Evolutionary conservation across 2,113 vertebrate genomes (phyloP).

Genomic region (Nibea albiflora): DNA sequence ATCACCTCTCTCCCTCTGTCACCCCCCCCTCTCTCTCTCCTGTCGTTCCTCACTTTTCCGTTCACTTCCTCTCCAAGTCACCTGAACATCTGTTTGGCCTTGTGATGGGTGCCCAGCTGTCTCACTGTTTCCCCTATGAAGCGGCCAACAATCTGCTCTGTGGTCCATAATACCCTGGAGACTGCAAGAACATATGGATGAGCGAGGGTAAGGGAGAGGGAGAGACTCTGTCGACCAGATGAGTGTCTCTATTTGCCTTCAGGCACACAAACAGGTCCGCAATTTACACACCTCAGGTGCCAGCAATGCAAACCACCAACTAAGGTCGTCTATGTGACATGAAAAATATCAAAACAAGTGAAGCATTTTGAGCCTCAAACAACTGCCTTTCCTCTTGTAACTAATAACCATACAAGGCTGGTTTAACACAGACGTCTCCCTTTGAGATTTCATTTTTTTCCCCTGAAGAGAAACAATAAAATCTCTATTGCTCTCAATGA

Average conservation of each 20-base stretch:
- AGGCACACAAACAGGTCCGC: conserved; percentile 58
- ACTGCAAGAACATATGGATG: conserved; percentile 69
- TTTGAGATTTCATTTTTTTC: not conserved
- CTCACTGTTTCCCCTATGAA: conserved; percentile 69
- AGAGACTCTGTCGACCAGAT: conserved; percentile 56
- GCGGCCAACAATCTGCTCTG: conserved; percentile 77
- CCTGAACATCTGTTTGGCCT: conserved; percentile 79
- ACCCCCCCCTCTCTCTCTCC: not conserved
- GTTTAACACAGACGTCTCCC: conserved; percentile 26
- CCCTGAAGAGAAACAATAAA: conserved; percentile 26
- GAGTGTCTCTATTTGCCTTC: conserved; percentile 68
- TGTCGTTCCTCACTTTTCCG: conserved; percentile 29
- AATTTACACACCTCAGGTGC: conserved; percentile 60
- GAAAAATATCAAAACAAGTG: conserved; percentile 37
- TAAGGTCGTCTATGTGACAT: conserved; percentile 29
- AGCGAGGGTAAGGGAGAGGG: conserved; percentile 37
- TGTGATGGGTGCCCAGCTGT: conserved; percentile 79
- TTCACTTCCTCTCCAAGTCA: conserved; percentile 69
- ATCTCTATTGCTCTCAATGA: conserved; percentile 14
- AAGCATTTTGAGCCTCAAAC: conserved; percentile 21
- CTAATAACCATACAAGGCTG: conserved; percentile 41
- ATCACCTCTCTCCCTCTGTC: conserved; percentile 24
- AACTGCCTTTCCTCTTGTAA: conserved; percentile 6
- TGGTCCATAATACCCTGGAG: conserved; percentile 65
- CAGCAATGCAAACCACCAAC: conserved; percentile 51